These are phyloP conservation scores for Drosophila auraria DNA, from an alignment of 1,140 invertebrate species.

Conservation along the genomic window DNA sequence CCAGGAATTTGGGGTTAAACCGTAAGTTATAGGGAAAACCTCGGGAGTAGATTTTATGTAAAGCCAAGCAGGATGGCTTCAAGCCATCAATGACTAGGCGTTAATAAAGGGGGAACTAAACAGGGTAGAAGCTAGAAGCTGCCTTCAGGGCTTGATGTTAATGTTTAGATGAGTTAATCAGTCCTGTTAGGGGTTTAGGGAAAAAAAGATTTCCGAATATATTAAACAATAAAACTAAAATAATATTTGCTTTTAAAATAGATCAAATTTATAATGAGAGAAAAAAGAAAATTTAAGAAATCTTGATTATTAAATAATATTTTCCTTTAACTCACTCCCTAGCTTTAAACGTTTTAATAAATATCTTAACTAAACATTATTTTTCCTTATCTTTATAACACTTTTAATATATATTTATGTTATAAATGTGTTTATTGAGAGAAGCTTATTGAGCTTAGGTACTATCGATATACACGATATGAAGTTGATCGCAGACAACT, in stretches of 20 bases:
- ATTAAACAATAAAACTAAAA: background rate
- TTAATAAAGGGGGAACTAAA: background rate
- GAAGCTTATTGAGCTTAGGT: too few relatives aligned
- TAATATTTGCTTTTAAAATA: background rate
- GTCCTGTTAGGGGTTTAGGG: background rate
- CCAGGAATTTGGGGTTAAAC: slow-evolving; percentile 4
- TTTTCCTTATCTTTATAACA: too few relatives aligned
- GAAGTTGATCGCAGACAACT: too few relatives aligned
- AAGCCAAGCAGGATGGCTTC: slow-evolving; percentile 1
- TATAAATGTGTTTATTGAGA: too few relatives aligned
- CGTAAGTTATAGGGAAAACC: slow-evolving; percentile 30
- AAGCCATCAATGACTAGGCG: background rate
- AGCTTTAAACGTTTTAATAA: too few relatives aligned
- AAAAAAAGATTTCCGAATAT: background rate
- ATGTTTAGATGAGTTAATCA: background rate
- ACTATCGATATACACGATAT: too few relatives aligned
- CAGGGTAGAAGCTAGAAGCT: background rate
- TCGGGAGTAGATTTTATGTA: slow-evolving; percentile 1
- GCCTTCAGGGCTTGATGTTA: background rate
- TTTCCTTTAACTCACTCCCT: too few relatives aligned
- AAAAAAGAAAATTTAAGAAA: too few relatives aligned
- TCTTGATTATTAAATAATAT: too few relatives aligned
- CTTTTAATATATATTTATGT: background rate
- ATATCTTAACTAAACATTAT: too few relatives aligned
- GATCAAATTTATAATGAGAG: background rate